phyloP scores from a whole-genome alignment of 1,140 invertebrate species.

The Drosophila eugracilis region DNA sequence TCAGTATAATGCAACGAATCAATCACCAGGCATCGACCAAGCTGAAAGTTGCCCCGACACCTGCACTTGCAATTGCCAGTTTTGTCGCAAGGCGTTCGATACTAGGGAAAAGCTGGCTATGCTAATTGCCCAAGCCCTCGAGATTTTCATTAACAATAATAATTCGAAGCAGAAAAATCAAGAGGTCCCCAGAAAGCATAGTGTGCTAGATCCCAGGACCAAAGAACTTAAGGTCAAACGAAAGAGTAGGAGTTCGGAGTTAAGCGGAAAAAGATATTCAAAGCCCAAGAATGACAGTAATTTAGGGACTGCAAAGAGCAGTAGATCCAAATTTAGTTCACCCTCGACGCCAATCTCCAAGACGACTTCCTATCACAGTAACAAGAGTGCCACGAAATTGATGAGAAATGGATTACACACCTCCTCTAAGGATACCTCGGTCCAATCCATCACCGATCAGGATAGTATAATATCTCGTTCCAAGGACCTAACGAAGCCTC shows the following conservation, averaged over 20 bases:
- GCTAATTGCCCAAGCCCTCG: slow-evolving; percentile 37
- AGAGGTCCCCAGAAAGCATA: no score
- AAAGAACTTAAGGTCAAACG: neutral
- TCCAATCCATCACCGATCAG: neutral
- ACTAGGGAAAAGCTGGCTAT: slow-evolving; percentile 13
- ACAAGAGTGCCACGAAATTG: no score
- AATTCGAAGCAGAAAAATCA: neutral
- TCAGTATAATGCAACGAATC: neutral
- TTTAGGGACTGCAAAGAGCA: no score
- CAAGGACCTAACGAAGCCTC: neutral
- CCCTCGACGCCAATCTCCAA: neutral
- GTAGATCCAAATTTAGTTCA: neutral
- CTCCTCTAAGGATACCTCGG: neutral
- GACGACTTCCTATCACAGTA: neutral
- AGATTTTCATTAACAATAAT: slow-evolving; percentile 34
- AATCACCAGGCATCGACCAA: neutral
- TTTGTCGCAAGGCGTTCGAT: slow-evolving; percentile 12
- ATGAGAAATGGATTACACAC: no score
- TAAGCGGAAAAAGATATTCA: accelerated
- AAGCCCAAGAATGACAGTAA: neutral
- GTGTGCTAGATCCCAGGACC: no score
- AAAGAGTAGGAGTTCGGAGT: neutral
- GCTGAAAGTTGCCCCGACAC: no score
- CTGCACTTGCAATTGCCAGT: slow-evolving; percentile 27
- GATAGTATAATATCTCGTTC: neutral